Base-by-base conservation (phyloP, 2,113 vertebrate species). In the Propithecus coquereli region DNA sequence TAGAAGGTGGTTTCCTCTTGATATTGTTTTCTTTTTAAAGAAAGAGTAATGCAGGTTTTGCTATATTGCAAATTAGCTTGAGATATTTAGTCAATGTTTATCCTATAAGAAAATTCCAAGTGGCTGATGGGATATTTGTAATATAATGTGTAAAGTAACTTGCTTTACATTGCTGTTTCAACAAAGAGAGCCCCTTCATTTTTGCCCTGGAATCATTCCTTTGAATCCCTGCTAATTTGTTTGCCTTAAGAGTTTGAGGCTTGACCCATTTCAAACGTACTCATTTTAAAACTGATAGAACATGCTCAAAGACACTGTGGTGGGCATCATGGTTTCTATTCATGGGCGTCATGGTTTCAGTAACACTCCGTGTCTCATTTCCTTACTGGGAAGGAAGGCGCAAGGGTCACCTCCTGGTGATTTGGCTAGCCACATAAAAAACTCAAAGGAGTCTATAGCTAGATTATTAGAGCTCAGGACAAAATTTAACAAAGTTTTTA, bases 311-410 rank as follows among this genome's bases (percentile, higher is more conserved):
- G 50, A 25, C 22, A 0, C 2, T 12, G 1, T 8, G 50, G 4
- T 14, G 47, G 27, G 18, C 7, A 0, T 9, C 13, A 0, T 1
- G 34, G 37, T 45, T 50, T 18, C 45, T 47, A 32, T 37, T 65
- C 27, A 0, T 14, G 47, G 27, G 18, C 7, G 0, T 9, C 13
- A 0, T 1, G 34, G 37, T 45, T 50, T 50, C 3, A 47, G 22
- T 37, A 3, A 34, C 5, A 1, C 65, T 37, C 17, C 13, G 23
- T 4, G 0, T 34, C 18, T 40, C 68, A 0, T 27, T n/a, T 23
- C 25, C 52, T n/a, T 66, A 2, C n/a, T 4, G 18, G 52, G 32
- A 34, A 17, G 30, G 68, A 12, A 11, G 57, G 20, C 25, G 2
- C 18, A 27, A 8, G 0, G 6, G 13, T 8, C 8, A 6, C 16